Evolutionary conservation across 2,113 vertebrate genomes (phyloP).

Genomic region (Cynoglossus semilaevis): DNA sequence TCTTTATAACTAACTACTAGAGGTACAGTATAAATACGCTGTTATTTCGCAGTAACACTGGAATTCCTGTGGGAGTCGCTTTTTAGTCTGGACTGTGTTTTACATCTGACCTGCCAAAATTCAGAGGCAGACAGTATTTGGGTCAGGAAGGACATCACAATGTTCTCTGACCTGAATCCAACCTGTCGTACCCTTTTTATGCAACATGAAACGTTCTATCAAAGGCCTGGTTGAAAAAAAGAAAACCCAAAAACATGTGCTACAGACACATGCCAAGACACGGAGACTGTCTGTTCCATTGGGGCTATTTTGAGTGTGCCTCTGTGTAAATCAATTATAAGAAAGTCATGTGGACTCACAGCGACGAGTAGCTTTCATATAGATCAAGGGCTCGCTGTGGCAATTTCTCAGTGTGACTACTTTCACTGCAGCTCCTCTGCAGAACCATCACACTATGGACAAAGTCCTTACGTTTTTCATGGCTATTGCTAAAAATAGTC

Average conservation of each 20-base stretch:
- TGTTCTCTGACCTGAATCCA: conserved; percentile 20
- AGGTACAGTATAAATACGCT: too few species aligned
- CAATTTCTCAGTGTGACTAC: neutral
- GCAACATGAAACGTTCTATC: conserved; percentile 7
- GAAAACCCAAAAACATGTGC: conserved; percentile 7
- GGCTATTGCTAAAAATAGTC: conserved; percentile 17
- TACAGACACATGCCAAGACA: conserved; percentile 31
- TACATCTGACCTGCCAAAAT: conserved; percentile 6
- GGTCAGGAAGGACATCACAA: neutral
- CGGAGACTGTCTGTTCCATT: conserved; percentile 49
- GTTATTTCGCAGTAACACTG: too few species aligned
- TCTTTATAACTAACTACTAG: too few species aligned
- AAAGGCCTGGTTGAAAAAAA: conserved; percentile 12
- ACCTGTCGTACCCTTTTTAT: conserved; percentile 10
- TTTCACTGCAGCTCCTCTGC: neutral
- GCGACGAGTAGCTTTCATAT: conserved; percentile 3
- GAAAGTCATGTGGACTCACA: conserved; percentile 34
- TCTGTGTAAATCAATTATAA: conserved; percentile 52
- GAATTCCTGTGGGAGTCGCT: too few species aligned
- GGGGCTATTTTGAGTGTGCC: conserved; percentile 44
- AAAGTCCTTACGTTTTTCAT: neutral
- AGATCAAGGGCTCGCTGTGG: neutral
- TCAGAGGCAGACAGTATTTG: neutral
- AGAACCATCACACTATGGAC: neutral
- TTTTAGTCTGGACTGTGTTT: neutral